Evolutionary conservation across 2,888 invertebrate species (phyloP).

Genomic region (Ptychoptera albimana): DNA sequence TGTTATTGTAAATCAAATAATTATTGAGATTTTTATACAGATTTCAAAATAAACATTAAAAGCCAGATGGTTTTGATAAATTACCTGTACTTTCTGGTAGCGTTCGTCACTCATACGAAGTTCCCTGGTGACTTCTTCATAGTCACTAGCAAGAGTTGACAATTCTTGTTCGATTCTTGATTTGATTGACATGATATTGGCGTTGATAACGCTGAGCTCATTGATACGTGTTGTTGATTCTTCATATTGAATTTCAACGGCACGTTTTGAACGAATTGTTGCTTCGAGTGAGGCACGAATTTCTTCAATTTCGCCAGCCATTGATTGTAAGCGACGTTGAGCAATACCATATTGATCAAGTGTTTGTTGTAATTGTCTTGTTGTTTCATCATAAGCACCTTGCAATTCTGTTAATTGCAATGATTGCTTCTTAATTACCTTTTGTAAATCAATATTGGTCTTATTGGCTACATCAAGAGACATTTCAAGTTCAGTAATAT

Average conservation of each 20-base stretch:
- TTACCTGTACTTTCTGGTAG: conserved; percentile 74
- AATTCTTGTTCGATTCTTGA: conserved; percentile 92
- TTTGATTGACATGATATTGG: conserved; percentile 85
- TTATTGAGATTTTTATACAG: neutral
- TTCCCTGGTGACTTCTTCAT: conserved; percentile 96
- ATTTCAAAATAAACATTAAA: neutral
- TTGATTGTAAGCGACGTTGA: conserved; percentile 76
- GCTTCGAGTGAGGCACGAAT: conserved; percentile 81
- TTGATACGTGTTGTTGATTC: conserved; percentile 85
- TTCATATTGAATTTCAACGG: conserved; percentile 77
- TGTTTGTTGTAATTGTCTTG: conserved; percentile 89
- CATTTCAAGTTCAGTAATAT: conserved; percentile 92
- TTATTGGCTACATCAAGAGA: conserved; percentile 96
- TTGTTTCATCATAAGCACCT: conserved; percentile 90
- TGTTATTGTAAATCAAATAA: conserved; percentile 21
- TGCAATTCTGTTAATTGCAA: conserved; percentile 81
- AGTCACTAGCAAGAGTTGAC: conserved; percentile 78
- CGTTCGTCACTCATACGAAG: conserved; percentile 86
- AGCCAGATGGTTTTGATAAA: conserved; percentile 3
- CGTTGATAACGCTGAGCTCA: conserved; percentile 88
- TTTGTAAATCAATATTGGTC: conserved; percentile 92
- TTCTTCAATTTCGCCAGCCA: conserved; percentile 93
- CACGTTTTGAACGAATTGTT: conserved; percentile 84
- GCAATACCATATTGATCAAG: conserved; percentile 84
- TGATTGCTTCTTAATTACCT: conserved; percentile 95